phyloP scores from a whole-genome alignment of 1,140 invertebrate genomes.

The Triops cancriformis region DNA sequence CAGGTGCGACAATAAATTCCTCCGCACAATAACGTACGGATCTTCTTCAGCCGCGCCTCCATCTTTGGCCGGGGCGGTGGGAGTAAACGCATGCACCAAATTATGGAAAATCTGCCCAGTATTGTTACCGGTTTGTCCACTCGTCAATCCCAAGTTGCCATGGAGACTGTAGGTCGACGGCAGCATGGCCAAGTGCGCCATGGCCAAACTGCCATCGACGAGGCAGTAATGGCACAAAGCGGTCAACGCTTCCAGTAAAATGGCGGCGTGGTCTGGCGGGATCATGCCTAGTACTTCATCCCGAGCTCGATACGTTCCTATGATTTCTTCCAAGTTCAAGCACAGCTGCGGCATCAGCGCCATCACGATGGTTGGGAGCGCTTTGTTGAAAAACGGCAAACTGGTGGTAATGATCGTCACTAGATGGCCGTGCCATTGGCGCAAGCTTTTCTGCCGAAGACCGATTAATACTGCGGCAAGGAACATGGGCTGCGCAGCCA shows the following conservation, averaged over 20 bases:
- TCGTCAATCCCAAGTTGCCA: constrained; percentile 35
- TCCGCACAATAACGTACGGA: constrained; percentile 53
- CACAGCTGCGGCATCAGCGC: constrained; percentile 74
- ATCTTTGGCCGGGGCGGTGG: constrained; percentile 43
- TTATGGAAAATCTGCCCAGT: constrained; percentile 65
- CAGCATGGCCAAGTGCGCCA: constrained; percentile 43
- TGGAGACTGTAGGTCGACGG: constrained; percentile 49
- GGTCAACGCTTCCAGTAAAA: constrained; percentile 69
- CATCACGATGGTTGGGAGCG: constrained; percentile 65
- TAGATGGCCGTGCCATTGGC: constrained; percentile 70
- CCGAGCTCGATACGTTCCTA: constrained; percentile 42
- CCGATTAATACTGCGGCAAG: constrained; percentile 69
- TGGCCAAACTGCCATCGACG: constrained; percentile 58
- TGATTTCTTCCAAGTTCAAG: constrained; percentile 64
- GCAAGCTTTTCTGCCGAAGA: constrained; percentile 46
- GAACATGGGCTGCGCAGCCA: constrained; percentile 79
- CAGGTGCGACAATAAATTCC: constrained; percentile 65
- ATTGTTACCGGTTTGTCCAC: background rate
- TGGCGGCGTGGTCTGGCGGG: constrained; percentile 71
- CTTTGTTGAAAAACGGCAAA: constrained; percentile 61
- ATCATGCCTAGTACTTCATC: constrained; percentile 32
- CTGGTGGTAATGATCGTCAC: constrained; percentile 66
- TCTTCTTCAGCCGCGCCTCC: constrained; percentile 34
- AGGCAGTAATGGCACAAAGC: constrained; percentile 78
- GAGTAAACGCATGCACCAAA: constrained; percentile 67